A percentile compares a stretch with the other conserved stretches of the same genome.
Conservation (phyloP, 2,797 vertebrate genomes). For the Sebastes flavidus region DNA sequence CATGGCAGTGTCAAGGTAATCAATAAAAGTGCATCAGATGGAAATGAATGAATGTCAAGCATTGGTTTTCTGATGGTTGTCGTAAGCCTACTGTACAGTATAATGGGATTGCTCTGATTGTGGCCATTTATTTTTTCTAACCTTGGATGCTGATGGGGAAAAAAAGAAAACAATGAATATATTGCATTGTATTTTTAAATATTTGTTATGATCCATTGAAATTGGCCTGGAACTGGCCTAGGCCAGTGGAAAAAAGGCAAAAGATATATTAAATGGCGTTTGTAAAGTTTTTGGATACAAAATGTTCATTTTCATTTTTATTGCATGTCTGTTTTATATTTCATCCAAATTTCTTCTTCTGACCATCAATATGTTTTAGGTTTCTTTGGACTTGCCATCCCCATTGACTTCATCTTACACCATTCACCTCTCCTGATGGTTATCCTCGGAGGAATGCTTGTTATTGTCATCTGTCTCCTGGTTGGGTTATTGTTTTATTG, state of each 20-base stretch:
- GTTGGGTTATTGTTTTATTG: slow-evolving; percentile 71
- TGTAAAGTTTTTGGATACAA: background rate
- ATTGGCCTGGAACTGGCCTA: background rate
- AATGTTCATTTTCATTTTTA: background rate
- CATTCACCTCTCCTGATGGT: slow-evolving; percentile 86
- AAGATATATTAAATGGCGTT: background rate
- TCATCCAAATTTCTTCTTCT: background rate
- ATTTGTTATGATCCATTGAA: background rate
- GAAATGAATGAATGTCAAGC: background rate
- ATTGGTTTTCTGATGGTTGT: background rate
- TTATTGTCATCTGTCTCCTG: slow-evolving; percentile 84
- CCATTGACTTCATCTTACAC: slow-evolving; percentile 83
- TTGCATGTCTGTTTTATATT: background rate
- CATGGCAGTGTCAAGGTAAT: background rate
- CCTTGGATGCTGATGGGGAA: background rate
- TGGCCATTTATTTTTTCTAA: background rate
- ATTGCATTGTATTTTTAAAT: background rate
- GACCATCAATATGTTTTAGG: slow-evolving; percentile 51
- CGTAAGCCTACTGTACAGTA: background rate
- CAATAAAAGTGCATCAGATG: background rate
- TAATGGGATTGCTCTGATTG: background rate
- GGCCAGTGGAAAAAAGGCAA: background rate
- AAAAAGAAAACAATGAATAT: background rate
- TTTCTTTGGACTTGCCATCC: slow-evolving; percentile 54
- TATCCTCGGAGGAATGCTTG: slow-evolving; percentile 84